Base-by-base conservation (phyloP, 1,140 invertebrate genomes). In the Philotrypesis tridentata region DNA sequence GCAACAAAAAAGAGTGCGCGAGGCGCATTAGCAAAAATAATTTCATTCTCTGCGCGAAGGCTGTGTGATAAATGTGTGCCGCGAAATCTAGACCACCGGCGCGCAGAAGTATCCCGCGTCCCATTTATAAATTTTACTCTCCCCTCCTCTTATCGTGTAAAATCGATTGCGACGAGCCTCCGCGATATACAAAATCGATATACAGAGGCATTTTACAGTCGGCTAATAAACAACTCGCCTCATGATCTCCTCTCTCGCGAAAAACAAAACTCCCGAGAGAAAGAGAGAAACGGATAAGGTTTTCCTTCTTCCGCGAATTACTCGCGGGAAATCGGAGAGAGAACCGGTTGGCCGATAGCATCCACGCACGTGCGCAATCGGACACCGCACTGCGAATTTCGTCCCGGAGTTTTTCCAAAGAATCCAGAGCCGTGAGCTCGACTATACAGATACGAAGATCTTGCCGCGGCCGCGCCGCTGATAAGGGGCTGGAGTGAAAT, bases 1-100 rank as follows among this genome's bases (percentile, higher is more conserved):
- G 73, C n/a, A 82, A 82, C 40, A 82, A 61, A 81, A 61, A 75
- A 76, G 67, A 74, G n/a, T 29, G 75, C 12, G 70, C 9, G 27
- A 1, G 2, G n/a, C 4, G 55, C 31, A 74, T 65, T 31, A 73
- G 27, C n/a, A 73, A 43, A 73, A 73, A n/a, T n/a, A n/a, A 73
- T 63, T 76, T n/a, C 1, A 40, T 67, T 67, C 27, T 12, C 29
- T n/a, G n/a, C n/a, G n/a, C 48, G 21, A n/a, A 5, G 14, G 48
- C 48, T 55, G 6, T 14, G 17, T 55, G 8, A 67, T 17, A 12
- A 37, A 65, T 65, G 61, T 65, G 27, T 37, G 68, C 21, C 68
- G 33, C 12, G 68, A 25, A 70, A 43, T 72, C 33, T 33, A 72
- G 70, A 72, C 70, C 70, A 72, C 70, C 70, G 17, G 17, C 29